A percentile compares a stretch with the other conserved stretches of the same genome.
These are phyloP conservation scores for Brachionus calyciflorus DNA, from an alignment of 1,140 invertebrate species.

Conservation along the genomic window DNA sequence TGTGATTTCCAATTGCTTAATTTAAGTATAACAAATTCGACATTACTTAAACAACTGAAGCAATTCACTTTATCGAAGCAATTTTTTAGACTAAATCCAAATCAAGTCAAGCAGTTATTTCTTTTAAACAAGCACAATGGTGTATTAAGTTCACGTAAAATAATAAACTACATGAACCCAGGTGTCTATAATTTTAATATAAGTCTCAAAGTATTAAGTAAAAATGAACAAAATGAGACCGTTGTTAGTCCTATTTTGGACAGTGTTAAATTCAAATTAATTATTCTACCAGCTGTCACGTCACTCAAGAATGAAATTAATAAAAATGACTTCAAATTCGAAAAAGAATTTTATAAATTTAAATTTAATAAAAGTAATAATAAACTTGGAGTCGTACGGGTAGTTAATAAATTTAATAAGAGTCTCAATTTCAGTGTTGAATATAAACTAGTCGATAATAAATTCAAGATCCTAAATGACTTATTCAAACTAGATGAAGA, in stretches of 20 bases:
- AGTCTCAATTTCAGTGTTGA: background rate
- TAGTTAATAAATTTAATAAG: conserved; percentile 3
- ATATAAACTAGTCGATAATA: background rate
- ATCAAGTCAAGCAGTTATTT: conserved; percentile 25
- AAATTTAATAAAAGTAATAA: conserved; percentile 20
- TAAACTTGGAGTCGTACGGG: background rate
- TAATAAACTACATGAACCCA: conserved; percentile 17
- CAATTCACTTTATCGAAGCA: background rate
- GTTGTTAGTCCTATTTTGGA: background rate
- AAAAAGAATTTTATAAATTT: conserved; percentile 36
- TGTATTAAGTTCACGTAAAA: conserved; percentile 30
- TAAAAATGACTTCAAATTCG: conserved; percentile 37
- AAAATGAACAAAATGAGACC: conserved; percentile 19
- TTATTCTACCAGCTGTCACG: background rate
- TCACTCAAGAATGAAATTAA: background rate
- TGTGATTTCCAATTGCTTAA: background rate
- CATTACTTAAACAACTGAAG: background rate
- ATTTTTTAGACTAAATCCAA: background rate
- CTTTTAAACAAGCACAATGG: conserved; percentile 39
- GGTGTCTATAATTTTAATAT: conserved; percentile 33
- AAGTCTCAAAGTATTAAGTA: conserved; percentile 5
- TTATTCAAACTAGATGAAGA: background rate
- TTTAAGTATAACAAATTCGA: background rate
- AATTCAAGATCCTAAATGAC: background rate
- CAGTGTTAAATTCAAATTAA: background rate